Base-by-base conservation (phyloP, 2,888 invertebrate genomes). In the Erebia palarica region DNA sequence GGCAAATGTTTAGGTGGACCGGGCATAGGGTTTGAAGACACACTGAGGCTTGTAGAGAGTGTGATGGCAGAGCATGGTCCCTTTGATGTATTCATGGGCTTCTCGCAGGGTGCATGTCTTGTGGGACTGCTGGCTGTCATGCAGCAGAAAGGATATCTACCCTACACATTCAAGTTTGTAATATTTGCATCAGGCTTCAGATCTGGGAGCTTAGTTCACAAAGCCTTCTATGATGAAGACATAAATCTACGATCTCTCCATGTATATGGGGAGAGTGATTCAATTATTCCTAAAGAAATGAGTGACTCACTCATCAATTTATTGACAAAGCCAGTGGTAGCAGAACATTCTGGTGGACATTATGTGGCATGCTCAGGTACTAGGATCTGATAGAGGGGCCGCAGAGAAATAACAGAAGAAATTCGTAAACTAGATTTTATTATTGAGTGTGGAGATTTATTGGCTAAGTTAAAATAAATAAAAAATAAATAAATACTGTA, bases 31-130 rank as follows among this genome's bases (percentile, higher is more conserved):
- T 98, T 97, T 85, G 95, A 97, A 80, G 96, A 96, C 69, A 97
- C 97, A 66, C 79, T 98, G 57, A 88, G 93, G 21, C 80, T 95
- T 1, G 92, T 98, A 18, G 95, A 96, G 80, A 94, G 95, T 69
- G 92, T 94, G 10, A 96, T 97, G 78, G 85, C 94, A 65, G 94
- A 95, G 68, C 91, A 96, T 81, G 98, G 98, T 0, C 98, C 98
- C 0, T 98, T 98, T 91, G 97, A 99, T 94, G 99, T 98, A 0
- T 91, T 99, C 49, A 88, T 99, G 82, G 98, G 98, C 0, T 99
- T 99, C 88, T 98, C 98, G 51, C 99, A 99, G 86, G 99, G 99
- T 49, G 98, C 97, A 60, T 96, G 98, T 74, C 95, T 99, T 81
- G 96, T 96, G 4, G 97, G 97, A 3, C 86, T 99, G 44, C 87